phyloP scores from a whole-genome alignment of 2,888 invertebrate genomes.

The Mythimna ferrago region DNA sequence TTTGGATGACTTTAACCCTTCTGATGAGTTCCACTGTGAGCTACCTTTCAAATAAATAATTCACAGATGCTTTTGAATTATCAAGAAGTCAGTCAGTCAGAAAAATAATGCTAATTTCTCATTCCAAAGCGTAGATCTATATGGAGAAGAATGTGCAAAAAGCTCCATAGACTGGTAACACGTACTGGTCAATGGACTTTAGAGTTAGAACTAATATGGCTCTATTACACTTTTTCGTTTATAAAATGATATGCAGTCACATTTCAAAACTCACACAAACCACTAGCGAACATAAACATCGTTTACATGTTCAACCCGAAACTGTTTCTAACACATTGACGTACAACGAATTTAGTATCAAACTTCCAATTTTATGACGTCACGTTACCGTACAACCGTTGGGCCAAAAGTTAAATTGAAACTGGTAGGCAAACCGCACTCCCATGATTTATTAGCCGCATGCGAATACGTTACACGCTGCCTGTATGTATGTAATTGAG shows the following conservation, averaged over 20 bases:
- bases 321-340: slow-evolving; percentile 55
- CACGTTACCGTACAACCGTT: slow-evolving; percentile 70
- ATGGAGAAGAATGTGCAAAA: too few species aligned
- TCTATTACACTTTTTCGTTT: not conserved
- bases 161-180: too few species aligned
- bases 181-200: too few species aligned
- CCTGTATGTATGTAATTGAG: slow-evolving; percentile 69
- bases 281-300: slow-evolving; percentile 12
- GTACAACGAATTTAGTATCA: slow-evolving; percentile 64
- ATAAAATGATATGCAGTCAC: not conserved
- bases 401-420: slow-evolving; percentile 88
- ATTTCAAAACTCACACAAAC: not conserved
- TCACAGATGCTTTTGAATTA: too few species aligned
- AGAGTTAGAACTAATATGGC: too few species aligned
- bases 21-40: too few species aligned
- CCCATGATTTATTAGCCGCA: slow-evolving; percentile 86
- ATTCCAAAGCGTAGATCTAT: too few species aligned
- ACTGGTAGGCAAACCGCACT: slow-evolving; percentile 86
- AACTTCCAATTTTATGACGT: slow-evolving; percentile 73
- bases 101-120: too few species aligned
- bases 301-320: slow-evolving; percentile 34
- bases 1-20: too few species aligned
- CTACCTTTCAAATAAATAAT: too few species aligned
- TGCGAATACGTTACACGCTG: slow-evolving; percentile 76
- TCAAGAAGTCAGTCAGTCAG: too few species aligned